Base-by-base conservation (phyloP, 1,140 invertebrate genomes). In the Saccostrea cuccullata region DNA sequence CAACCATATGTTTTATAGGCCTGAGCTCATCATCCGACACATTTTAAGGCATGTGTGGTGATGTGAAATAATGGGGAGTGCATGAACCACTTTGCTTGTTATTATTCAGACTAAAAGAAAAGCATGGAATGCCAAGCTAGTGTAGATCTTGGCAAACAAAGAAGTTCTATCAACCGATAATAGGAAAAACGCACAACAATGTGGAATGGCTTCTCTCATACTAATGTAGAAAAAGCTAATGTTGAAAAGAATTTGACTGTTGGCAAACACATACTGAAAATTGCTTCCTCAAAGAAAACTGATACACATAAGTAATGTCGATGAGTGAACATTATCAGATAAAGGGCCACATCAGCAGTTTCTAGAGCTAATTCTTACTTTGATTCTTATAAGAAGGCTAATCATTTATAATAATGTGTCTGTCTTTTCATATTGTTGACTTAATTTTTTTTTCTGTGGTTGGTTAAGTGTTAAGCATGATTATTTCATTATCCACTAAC, bases 61-160 rank as follows among this genome's bases (percentile, higher is more conserved):
- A 64, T n/a, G 15, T 20, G 58, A 64, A 20, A 64, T 17, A 64
- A 64, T 6, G 5, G 17, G 1, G 15, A 17, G n/a, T 17, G 58
- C 17, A n/a, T 64, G 58, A 64, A 64, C 15, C 58, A 8, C 17
- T 64, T 64, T 17, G 17, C 17, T 64, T 64, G 47, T 56, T 23
- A 26, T 55, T 55, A n/a, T 20, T 82, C 13, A 23, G 9, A 17
- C 20, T 23, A n/a, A 20, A 47, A 40, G 36, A 17, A 55, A 47
- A 17, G 23, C 6, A 26, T 3, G 26, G 30, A 47, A 77, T 20
- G n/a, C 23, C 11, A 23, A 87, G 12, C 5, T 77, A 55, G 26
- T 67, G 23, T 85, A 47, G 6, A 84, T n/a, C n/a, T 47, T 83
- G 67, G 23, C 58, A 82, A 36, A 30, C 86, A 26, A 8, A 82